Evolutionary conservation across 2,113 vertebrate species (phyloP).

Genomic region (Aegypius monachus): DNA sequence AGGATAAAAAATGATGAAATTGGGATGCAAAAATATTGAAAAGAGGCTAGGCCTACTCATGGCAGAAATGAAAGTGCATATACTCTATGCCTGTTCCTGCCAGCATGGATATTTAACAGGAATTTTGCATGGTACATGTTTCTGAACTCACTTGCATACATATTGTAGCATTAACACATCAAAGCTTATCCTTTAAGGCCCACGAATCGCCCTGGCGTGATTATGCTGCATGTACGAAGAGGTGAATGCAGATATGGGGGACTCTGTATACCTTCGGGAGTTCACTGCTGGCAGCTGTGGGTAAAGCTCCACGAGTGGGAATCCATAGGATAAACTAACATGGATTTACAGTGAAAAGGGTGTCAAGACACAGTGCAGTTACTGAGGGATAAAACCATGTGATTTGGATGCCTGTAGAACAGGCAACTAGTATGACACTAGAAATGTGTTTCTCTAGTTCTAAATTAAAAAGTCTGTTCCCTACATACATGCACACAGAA

Average conservation of each 20-base stretch:
- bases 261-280: neutral
- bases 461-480: neutral
- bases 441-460: neutral
- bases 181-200: neutral
- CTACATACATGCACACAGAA: rapidly evolving
- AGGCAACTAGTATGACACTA: neutral
- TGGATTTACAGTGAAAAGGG: neutral
- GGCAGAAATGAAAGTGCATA: neutral
- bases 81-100: neutral
- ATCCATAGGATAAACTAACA: neutral
- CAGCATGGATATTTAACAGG: neutral
- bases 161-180: neutral
- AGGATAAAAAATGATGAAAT: neutral
- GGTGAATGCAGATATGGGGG: neutral
- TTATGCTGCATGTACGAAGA: neutral
- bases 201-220: neutral
- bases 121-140: neutral
- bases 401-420: neutral
- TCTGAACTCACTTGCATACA: neutral
- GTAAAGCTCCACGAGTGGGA: neutral
- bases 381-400: neutral
- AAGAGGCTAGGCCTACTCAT: neutral
- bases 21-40: neutral
- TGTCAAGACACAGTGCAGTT: neutral
- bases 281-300: neutral